Conservation (phyloP, 2,888 invertebrate genomes). For the Folsomia candida region DNA sequence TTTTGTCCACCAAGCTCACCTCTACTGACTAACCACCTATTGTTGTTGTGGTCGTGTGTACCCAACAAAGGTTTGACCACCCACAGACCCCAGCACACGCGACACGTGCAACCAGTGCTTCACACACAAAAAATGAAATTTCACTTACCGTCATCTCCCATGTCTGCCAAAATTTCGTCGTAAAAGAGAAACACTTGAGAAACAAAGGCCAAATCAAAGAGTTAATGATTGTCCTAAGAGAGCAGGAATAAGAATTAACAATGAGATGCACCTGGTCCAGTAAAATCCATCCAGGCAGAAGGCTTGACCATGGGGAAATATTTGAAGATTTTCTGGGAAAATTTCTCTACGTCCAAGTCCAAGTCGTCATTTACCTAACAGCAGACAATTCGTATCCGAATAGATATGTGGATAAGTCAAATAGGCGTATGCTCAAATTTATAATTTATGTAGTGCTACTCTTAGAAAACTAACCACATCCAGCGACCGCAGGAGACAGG, state of each 20-base stretch:
- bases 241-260: too few species aligned
- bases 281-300: conserved; percentile 45
- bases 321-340: conserved; percentile 32
- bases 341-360: conserved; percentile 40
- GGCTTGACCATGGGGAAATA: conserved; percentile 40
- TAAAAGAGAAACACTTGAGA: conserved; percentile 40
- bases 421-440: background rate
- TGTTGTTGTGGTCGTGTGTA: too few species aligned
- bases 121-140: too few species aligned
- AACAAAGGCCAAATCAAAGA: too few species aligned
- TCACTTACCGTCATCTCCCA: conserved; percentile 35
- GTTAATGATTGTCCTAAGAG: background rate
- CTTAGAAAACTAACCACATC: too few species aligned
- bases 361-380: conserved; percentile 31
- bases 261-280: conserved; percentile 41
- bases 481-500: conserved; percentile 39
- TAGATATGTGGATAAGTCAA: background rate
- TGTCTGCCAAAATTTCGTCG: conserved; percentile 41
- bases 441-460: conserved; percentile 16
- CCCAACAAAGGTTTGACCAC: too few species aligned
- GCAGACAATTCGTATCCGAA: background rate
- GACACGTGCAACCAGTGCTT: too few species aligned
- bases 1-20: too few species aligned
- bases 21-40: too few species aligned
- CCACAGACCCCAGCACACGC: too few species aligned